A percentile compares a stretch with the other conserved stretches of the same genome.
These are phyloP conservation scores for Spilogale gracilis DNA, from an alignment of 2,113 vertebrate species.

Conservation along the genomic window DNA sequence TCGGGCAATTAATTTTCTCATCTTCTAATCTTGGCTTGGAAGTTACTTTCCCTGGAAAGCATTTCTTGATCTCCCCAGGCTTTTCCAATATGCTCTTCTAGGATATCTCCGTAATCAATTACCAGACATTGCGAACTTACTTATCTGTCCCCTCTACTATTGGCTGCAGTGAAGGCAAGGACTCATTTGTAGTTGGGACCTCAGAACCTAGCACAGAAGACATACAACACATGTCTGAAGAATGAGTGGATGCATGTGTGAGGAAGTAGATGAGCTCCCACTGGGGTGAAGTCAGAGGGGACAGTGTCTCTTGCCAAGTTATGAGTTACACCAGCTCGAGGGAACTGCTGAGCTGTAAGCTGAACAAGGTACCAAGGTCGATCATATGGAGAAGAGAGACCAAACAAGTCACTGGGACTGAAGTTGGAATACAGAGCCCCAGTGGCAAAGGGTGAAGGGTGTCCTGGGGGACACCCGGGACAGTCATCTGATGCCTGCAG, in stretches of 20 bases:
- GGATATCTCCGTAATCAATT: neutral
- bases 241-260: neutral
- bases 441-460: neutral
- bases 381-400: neutral
- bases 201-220: neutral
- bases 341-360: neutral
- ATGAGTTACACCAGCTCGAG: no score
- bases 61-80: neutral
- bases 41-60: neutral
- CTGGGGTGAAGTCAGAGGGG: neutral
- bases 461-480: neutral
- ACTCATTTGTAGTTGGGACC: neutral
- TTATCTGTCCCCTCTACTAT: neutral
- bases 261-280: neutral
- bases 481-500: neutral
- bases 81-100: neutral
- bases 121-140: neutral
- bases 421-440: neutral
- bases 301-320: neutral
- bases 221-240: neutral
- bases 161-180: neutral
- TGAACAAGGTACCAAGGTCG: neutral
- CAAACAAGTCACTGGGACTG: neutral
- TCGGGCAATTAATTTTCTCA: neutral
- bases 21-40: slow-evolving; percentile 35